Conservation (phyloP, 2,888 invertebrate genomes). For the Liopterus haemorrhoidalis region DNA sequence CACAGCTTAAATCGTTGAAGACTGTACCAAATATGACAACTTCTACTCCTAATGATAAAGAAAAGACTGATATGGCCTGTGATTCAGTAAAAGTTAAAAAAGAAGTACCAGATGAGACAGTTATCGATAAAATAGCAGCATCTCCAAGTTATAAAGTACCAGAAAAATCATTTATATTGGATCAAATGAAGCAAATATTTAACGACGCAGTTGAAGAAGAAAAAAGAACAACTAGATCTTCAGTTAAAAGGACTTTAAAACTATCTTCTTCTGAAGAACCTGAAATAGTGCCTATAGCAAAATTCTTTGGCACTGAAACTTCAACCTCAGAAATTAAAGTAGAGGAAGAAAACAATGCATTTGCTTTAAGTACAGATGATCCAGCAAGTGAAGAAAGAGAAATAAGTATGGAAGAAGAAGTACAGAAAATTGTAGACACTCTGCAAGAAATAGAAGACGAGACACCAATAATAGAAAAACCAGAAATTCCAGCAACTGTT, state of each 20-base stretch:
- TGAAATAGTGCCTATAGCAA: constrained; percentile 11
- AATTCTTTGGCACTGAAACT: constrained; percentile 21
- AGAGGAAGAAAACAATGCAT: constrained; percentile 9
- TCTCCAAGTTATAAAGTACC: constrained; percentile 47
- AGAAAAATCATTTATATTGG: constrained; percentile 50
- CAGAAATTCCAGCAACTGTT: no score
- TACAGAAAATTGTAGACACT: constrained; percentile 12
- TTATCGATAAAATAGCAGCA: constrained; percentile 27
- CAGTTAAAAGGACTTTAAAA: constrained; percentile 28
- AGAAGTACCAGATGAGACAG: constrained; percentile 16
- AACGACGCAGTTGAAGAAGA: constrained; percentile 38
- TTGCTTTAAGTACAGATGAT: no score
- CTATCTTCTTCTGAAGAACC: constrained; percentile 2
- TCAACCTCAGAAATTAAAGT: constrained; percentile 1
- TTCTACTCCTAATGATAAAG: constrained; percentile 1
- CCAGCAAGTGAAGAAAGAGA: constrained; percentile 2
- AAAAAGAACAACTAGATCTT: constrained; percentile 31
- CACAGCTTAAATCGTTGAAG: constrained; percentile 9
- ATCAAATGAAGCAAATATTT: constrained; percentile 57
- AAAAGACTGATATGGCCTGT: constrained; percentile 7
- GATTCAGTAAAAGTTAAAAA: constrained; percentile 23
- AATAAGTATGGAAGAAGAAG: constrained; percentile 6
- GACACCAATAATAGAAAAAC: neutral
- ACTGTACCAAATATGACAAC: constrained; percentile 15
- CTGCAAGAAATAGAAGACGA: neutral